Conservation (phyloP, 2,797 vertebrate species). For the Phataginus tetradactyla region DNA sequence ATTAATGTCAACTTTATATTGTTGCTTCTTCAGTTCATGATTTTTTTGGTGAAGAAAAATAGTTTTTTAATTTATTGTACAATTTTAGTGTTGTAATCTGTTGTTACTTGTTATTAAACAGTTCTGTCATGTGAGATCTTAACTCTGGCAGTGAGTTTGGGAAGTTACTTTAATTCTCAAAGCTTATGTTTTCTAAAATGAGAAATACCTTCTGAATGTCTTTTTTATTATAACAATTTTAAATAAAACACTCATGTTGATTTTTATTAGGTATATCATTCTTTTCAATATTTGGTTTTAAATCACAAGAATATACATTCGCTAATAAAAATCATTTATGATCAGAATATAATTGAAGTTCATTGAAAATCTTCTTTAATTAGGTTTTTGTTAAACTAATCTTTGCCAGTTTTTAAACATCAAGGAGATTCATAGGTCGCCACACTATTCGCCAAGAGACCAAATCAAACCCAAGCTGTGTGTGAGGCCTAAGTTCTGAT, state of each 20-base stretch:
- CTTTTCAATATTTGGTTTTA: constrained; percentile 65
- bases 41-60: constrained; percentile 58
- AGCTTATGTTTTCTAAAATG: constrained; percentile 56
- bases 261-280: constrained; percentile 70
- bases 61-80: constrained; percentile 78
- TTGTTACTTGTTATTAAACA: constrained; percentile 71
- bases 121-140: constrained; percentile 64
- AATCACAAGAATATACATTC: constrained; percentile 67
- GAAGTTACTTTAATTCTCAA: constrained; percentile 64
- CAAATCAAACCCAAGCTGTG: neutral
- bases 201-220: constrained; percentile 24
- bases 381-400: neutral
- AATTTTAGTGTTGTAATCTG: constrained; percentile 65
- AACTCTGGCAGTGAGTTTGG: constrained; percentile 64
- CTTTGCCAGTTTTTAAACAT: neutral
- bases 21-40: constrained; percentile 77
- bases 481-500: neutral
- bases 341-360: constrained; percentile 23
- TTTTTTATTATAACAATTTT: constrained; percentile 54
- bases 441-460: neutral
- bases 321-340: constrained; percentile 63
- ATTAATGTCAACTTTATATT: constrained; percentile 74
- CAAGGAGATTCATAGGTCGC: neutral
- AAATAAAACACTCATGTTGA: constrained; percentile 51
- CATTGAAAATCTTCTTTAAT: neutral